Evolutionary conservation across 2,113 vertebrate species (phyloP).

Genomic region (Pterocles orientalis): DNA sequence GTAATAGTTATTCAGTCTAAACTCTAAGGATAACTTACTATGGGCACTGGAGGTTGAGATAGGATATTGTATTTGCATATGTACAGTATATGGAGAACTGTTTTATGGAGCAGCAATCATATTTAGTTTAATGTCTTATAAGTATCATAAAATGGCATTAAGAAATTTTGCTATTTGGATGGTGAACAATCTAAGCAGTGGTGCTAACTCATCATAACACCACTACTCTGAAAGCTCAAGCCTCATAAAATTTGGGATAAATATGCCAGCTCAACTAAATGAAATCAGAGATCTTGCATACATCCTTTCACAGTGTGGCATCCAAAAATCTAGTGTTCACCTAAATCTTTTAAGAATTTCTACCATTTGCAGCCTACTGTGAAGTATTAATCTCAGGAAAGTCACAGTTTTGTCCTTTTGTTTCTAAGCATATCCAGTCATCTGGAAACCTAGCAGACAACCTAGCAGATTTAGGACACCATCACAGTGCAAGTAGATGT

Average conservation of each 20-base stretch:
- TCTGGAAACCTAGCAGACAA: not conserved
- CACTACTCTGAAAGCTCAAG: slow-evolving; percentile 70
- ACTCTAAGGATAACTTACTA: slow-evolving; percentile 69
- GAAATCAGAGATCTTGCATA: slow-evolving; percentile 54
- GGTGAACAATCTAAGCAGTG: slow-evolving; percentile 74
- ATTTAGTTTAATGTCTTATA: slow-evolving; percentile 81
- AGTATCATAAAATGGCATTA: slow-evolving; percentile 76
- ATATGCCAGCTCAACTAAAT: slow-evolving; percentile 72
- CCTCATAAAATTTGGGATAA: slow-evolving; percentile 74
- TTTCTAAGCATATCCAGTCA: not conserved
- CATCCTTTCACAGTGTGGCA: not conserved
- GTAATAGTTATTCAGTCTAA: slow-evolving; percentile 70
- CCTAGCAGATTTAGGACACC: not conserved
- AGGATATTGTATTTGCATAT: slow-evolving; percentile 73
- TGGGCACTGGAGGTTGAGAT: slow-evolving; percentile 67
- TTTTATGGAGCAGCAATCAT: slow-evolving; percentile 77
- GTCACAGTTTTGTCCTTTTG: not conserved
- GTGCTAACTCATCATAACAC: slow-evolving; percentile 77
- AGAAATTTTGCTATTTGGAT: slow-evolving; percentile 77
- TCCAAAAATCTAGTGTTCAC: not conserved
- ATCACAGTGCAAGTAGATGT: not conserved
- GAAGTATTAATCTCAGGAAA: not conserved
- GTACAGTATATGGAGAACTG: slow-evolving; percentile 68
- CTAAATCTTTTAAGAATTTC: not conserved
- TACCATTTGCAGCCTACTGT: not conserved